phyloP scores from a whole-genome alignment of 2,113 vertebrate genomes.

The Pampusana beccarii region DNA sequence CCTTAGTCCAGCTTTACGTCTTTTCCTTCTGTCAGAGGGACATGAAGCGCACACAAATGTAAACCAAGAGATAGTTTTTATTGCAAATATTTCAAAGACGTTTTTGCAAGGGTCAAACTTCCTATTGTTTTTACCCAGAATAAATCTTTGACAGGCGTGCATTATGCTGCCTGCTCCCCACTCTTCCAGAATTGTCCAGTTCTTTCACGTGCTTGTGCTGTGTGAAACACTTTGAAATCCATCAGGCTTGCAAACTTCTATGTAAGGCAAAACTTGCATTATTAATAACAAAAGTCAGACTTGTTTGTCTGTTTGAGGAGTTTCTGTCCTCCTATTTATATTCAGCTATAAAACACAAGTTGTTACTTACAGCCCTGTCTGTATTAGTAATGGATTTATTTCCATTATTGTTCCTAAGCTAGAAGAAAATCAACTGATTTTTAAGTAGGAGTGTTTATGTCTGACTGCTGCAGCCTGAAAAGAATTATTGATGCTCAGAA shows the following conservation, averaged over 20 bases:
- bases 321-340: slow-evolving; percentile 13
- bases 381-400: not conserved
- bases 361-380: not conserved
- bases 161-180: not conserved
- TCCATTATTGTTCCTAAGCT: not conserved
- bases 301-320: not conserved
- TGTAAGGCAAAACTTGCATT: not conserved
- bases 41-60: not conserved
- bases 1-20: not conserved
- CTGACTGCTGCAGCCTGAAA: not conserved
- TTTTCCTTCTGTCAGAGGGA: not conserved
- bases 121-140: not conserved
- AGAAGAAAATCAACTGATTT: not conserved
- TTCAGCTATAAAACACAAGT: not conserved
- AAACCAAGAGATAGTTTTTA: not conserved
- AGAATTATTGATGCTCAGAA: not conserved
- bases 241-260: not conserved
- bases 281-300: not conserved
- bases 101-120: not conserved
- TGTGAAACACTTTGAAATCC: not conserved
- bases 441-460: not conserved
- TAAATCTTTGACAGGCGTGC: not conserved
- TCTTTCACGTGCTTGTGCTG: not conserved
- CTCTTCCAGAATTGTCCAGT: not conserved
- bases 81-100: not conserved